Percentiles rank a stretch among this genome's conserved stretches.
phyloP scores from a whole-genome alignment of 2,797 vertebrate genomes.

The Selene dorsalis region DNA sequence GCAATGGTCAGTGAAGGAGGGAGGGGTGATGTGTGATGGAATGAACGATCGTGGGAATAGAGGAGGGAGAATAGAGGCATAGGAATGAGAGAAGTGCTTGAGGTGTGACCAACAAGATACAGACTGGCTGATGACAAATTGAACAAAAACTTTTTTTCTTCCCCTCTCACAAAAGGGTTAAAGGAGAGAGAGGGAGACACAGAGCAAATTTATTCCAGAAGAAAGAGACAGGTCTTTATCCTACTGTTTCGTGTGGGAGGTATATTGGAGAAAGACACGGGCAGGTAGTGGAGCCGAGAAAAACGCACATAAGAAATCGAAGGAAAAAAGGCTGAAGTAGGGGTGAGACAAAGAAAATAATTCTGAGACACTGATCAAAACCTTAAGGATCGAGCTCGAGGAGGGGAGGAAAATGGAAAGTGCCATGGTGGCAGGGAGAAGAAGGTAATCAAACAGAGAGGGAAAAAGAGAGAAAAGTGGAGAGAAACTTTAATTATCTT shows the following conservation, averaged over 20 bases:
- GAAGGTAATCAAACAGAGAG: not conserved
- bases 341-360: constrained; percentile 38
- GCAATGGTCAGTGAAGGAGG: constrained; percentile 54
- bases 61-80: constrained; percentile 35
- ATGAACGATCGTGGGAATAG: constrained; percentile 45
- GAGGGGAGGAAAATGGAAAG: constrained; percentile 22
- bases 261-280: constrained; percentile 42
- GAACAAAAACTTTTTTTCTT: constrained; percentile 27
- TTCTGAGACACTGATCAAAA: constrained; percentile 44
- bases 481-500: constrained; percentile 5
- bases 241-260: constrained; percentile 13
- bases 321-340: constrained; percentile 15
- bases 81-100: constrained; percentile 35
- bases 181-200: not conserved
- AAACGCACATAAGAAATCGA: constrained; percentile 38
- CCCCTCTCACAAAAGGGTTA: constrained; percentile 6
- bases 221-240: constrained; percentile 9
- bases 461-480: constrained; percentile 24
- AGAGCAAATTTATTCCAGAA: constrained; percentile 3
- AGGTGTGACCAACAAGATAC: constrained; percentile 65
- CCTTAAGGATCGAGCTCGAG: constrained; percentile 20
- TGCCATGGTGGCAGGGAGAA: not conserved
- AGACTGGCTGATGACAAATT: constrained; percentile 53
- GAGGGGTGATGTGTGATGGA: constrained; percentile 46
- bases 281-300: constrained; percentile 31